These are phyloP conservation scores for Anorthoa munda DNA, from an alignment of 2,888 invertebrate genomes.

Conservation along the genomic window DNA sequence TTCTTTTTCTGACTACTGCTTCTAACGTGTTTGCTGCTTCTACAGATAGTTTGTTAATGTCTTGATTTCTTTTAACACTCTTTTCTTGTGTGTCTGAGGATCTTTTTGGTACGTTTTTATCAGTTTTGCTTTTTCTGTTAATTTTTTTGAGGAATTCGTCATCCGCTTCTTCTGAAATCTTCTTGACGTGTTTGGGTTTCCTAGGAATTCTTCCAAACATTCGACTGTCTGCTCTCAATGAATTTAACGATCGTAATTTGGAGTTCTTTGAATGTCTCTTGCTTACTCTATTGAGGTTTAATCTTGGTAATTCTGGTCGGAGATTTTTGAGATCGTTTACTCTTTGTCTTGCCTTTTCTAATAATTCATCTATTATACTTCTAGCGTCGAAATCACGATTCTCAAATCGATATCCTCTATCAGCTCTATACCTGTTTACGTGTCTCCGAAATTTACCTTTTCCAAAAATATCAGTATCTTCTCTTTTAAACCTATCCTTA, in stretches of 20 bases:
- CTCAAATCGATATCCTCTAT: slow-evolving; percentile 43
- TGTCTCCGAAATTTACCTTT: slow-evolving; percentile 63
- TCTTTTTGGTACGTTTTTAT: slow-evolving; percentile 29
- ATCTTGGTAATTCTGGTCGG: slow-evolving; percentile 40
- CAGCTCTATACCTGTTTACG: slow-evolving; percentile 53
- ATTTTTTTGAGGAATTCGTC: slow-evolving; percentile 48
- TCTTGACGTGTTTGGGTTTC: slow-evolving; percentile 50
- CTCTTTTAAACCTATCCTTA: slow-evolving; percentile 71
- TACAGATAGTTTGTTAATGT: slow-evolving; percentile 47
- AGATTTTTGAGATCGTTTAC: slow-evolving; percentile 50
- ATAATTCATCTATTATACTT: slow-evolving; percentile 67
- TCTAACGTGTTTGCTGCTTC: slow-evolving; percentile 28
- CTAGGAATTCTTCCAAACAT: slow-evolving; percentile 41
- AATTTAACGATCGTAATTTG: slow-evolving; percentile 33
- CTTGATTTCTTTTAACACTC: slow-evolving; percentile 21
- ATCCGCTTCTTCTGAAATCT: slow-evolving; percentile 44
- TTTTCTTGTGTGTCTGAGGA: slow-evolving; percentile 27
- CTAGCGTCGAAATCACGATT: slow-evolving; percentile 67
- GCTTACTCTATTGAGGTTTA: slow-evolving; percentile 58
- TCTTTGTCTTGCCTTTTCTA: slow-evolving; percentile 62
- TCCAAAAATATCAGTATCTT: slow-evolving; percentile 53
- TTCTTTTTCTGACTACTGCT: slow-evolving; percentile 48
- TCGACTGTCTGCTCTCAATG: slow-evolving; percentile 19
- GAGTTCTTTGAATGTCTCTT: slow-evolving; percentile 61
- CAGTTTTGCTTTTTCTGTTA: slow-evolving; percentile 39